Conservation (phyloP, 2,113 vertebrate species). For the Ptyas mucosa region DNA sequence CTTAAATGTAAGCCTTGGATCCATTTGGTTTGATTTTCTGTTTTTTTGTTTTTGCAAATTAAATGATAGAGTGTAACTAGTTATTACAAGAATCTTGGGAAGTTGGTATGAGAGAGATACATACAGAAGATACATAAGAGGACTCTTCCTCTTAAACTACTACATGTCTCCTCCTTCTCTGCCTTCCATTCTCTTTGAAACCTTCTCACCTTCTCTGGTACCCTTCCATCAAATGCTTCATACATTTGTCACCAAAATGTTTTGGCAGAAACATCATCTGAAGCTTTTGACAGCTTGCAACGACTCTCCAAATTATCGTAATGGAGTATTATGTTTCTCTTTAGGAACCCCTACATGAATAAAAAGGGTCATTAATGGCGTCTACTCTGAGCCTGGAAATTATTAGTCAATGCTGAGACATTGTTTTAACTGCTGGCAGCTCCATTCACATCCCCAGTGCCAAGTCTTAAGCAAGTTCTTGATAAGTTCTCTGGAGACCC, state of each 20-base stretch:
- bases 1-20: neutral
- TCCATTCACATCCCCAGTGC: slow-evolving; percentile 55
- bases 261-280: slow-evolving; percentile 78
- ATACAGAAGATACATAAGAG: neutral
- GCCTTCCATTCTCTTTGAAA: slow-evolving; percentile 53
- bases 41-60: neutral
- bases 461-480: slow-evolving; percentile 40
- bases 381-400: slow-evolving; percentile 69
- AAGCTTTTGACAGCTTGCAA: slow-evolving; percentile 76
- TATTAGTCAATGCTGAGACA: slow-evolving; percentile 68
- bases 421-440: slow-evolving; percentile 61
- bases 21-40: neutral
- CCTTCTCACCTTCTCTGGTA: slow-evolving; percentile 60
- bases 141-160: neutral
- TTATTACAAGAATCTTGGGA: neutral
- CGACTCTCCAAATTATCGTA: slow-evolving; percentile 78
- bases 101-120: accelerated
- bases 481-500: neutral
- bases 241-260: slow-evolving; percentile 74
- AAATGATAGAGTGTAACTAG: neutral
- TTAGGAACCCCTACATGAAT: slow-evolving; percentile 77
- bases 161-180: slow-evolving; percentile 30
- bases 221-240: slow-evolving; percentile 70
- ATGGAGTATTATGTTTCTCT: slow-evolving; percentile 75
- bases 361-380: slow-evolving; percentile 80